A percentile compares a stretch with the other conserved stretches of the same genome.
Evolutionary conservation across 2,888 invertebrate genomes (phyloP).

Genomic region (Philopedon plagiatum): DNA sequence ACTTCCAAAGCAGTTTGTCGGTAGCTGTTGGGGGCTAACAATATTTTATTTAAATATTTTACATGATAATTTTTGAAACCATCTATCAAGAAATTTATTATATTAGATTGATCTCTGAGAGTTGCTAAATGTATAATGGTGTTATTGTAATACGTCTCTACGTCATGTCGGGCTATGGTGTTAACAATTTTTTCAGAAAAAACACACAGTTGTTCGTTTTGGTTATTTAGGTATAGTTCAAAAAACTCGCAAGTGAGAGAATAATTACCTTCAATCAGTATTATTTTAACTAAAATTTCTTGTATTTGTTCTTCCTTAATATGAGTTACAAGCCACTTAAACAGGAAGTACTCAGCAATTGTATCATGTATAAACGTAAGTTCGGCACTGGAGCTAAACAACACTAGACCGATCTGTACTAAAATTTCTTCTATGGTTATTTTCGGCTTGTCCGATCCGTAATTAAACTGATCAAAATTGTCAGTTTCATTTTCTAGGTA

Average conservation of each 20-base stretch:
- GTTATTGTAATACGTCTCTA: neutral
- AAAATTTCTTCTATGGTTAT: neutral
- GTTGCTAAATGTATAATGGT: constrained; percentile 3
- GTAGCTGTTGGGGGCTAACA: neutral
- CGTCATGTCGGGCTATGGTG: neutral
- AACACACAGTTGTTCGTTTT: neutral
- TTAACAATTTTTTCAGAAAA: neutral
- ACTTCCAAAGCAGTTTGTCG: constrained; percentile 1
- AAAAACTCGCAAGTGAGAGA: constrained; percentile 1
- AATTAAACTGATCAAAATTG: neutral
- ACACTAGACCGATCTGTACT: neutral
- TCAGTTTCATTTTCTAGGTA: neutral
- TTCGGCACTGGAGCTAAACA: neutral
- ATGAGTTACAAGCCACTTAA: constrained; percentile 2
- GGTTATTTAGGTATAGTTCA: neutral
- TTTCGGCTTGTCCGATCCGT: neutral
- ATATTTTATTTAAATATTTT: neutral
- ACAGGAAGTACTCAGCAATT: constrained; percentile 1
- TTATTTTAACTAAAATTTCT: neutral
- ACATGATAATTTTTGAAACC: neutral
- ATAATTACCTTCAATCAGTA: neutral
- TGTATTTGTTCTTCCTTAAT: neutral
- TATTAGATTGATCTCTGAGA: neutral
- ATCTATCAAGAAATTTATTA: neutral
- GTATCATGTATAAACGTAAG: neutral